Base-by-base conservation (phyloP, 37 sponge, comb jelly and placozoan genomes). In the Agelas oroides region DNA sequence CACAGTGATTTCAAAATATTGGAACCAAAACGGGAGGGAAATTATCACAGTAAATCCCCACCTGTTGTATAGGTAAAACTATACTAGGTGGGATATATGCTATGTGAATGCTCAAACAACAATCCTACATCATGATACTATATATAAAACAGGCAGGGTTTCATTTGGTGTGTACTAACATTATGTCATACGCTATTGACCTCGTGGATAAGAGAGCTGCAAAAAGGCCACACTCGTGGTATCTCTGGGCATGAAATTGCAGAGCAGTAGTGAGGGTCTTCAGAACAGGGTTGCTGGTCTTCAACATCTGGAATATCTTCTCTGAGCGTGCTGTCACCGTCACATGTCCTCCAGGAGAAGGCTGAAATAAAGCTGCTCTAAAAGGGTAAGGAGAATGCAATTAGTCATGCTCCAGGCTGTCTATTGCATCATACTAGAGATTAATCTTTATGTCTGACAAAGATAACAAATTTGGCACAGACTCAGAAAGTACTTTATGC, bases 161-260 rank as follows among this genome's bases (percentile, higher is more conserved):
- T n/a, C n/a, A n/a, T n/a, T n/a, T n/a, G n/a, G n/a, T n/a, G n/a
- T n/a, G n/a, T n/a, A n/a, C n/a, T n/a, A n/a, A n/a, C n/a, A n/a
- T n/a, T n/a, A n/a, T n/a, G n/a, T n/a, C n/a, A n/a, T n/a, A n/a
- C n/a, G n/a, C n/a, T n/a, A n/a, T n/a, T n/a, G n/a, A 86, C 91
- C 81, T 80, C 32, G 61, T 71, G 27, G 74, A 40, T 14, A 90
- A 77, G 25, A 86, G 80, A 17, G 63, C 61, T 33, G 68, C 75
- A 72, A 71, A 85, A 16, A 83, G 75, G 18, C 78, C 84, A 20
- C 41, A 28, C 28, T 90, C 91, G 0, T 79, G 32, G 38, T 81
- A 70, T 23, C 32, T 38, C 15, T 65, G 53, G 17, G 71, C 21
- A 36, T 79, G 75, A 14, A 13, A 28, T 31, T 65, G 65, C 2